These are phyloP conservation scores for Scotopteryx bipunctaria DNA, from an alignment of 2,888 invertebrate species.

Conservation along the genomic window DNA sequence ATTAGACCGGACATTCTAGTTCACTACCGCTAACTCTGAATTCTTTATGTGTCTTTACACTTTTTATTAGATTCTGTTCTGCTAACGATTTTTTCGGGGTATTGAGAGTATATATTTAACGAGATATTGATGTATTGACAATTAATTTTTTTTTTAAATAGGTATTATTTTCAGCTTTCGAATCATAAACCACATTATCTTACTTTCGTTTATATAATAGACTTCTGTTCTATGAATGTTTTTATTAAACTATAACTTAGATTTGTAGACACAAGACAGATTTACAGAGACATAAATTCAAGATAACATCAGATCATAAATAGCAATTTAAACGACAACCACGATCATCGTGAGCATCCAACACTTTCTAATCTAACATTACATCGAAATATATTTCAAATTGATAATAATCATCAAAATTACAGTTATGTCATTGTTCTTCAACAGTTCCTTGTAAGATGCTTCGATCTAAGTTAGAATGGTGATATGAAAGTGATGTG, in stretches of 20 bases:
- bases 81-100: not conserved
- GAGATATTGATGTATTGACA: too few species aligned
- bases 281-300: slow-evolving; percentile 12
- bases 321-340: slow-evolving; percentile 18
- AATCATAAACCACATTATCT: too few species aligned
- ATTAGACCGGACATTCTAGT: slow-evolving; percentile 72
- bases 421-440: slow-evolving; percentile 36
- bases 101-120: too few species aligned
- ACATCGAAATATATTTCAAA: slow-evolving; percentile 29
- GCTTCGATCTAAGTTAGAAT: too few species aligned
- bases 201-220: too few species aligned
- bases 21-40: slow-evolving; percentile 71
- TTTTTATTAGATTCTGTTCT: slow-evolving; percentile 18
- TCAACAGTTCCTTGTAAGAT: slow-evolving; percentile 22
- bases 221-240: too few species aligned
- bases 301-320: slow-evolving; percentile 24
- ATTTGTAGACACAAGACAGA: not conserved
- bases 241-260: slow-evolving; percentile 1
- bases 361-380: slow-evolving; percentile 33
- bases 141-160: too few species aligned
- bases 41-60: slow-evolving; percentile 44
- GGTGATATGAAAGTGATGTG: slow-evolving; percentile 44
- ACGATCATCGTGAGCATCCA: slow-evolving; percentile 24
- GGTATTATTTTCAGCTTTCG: too few species aligned
- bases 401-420: slow-evolving; percentile 33